Evolutionary conservation across 2,797 vertebrate species (phyloP), one percentile per base, ranked within the genome.

Genomic region (Coracias cyanogaster): DNA sequence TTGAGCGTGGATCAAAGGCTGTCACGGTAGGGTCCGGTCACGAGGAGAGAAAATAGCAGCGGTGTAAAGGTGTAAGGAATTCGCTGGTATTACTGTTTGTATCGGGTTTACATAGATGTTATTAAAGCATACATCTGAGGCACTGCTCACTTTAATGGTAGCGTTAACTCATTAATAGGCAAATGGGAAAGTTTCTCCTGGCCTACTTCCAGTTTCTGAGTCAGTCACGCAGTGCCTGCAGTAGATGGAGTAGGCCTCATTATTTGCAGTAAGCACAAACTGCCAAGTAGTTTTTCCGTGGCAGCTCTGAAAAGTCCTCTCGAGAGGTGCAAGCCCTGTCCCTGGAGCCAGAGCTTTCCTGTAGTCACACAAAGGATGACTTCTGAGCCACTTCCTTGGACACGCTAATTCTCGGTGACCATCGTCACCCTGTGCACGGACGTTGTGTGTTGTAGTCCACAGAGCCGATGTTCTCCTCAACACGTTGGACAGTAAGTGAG

Each of bases 1-100:
- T 90, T 91, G 92, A 89, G 95, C 84, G 35, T 72, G 94, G 91
- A 95, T 94, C 45, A 58, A 86, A 91, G 84, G 82, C 74, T 96
- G 92, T 97, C 97, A 85, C 4, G 45, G 85, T 93, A 93, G 94
- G 97, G 79, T 93, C 90, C 96, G 90, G 87, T 97, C 90, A 86
- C 1, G 39, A 95, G 69, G 95, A 95, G 96, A 29, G 95, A 92
- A 81, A 77, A 89, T 0, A 41, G 96, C 41, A 91, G 86, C 84
- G 96, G 65, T 91, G 49, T 92, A 84, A 89, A 95, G 85, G 70
- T 94, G 20, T 69, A 86, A 88, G 95, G 95, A 82, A 54, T 96
- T 97, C 80, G 96, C 93, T 97, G 26, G 37, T 89, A 46, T 95
- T 95, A 66, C 87, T 95, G 78, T 94, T 95, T 79, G 29, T 94